A percentile compares a stretch with the other conserved stretches of the same genome.
Conservation (phyloP, 2,888 invertebrate species). For the Amblyteles armatorius region DNA sequence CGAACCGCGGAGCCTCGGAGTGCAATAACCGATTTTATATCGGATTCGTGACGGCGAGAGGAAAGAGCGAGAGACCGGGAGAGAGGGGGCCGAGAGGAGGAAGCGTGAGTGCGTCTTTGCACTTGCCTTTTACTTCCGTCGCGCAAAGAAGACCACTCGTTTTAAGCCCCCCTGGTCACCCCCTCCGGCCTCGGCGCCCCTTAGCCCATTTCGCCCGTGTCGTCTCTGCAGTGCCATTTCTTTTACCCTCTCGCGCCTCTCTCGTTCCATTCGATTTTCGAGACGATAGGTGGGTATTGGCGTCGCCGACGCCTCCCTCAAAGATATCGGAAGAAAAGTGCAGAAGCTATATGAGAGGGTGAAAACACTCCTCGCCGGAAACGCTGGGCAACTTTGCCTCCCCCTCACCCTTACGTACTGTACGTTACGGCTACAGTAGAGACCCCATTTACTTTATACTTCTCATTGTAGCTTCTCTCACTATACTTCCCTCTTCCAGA, state of each 20-base stretch:
- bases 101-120: constrained; percentile 52
- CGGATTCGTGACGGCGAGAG: constrained; percentile 38
- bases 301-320: constrained; percentile 43
- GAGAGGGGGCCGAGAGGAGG: constrained; percentile 5
- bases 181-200: not conserved
- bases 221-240: constrained; percentile 50
- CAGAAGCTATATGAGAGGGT: constrained; percentile 36
- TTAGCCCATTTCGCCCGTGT: constrained; percentile 12
- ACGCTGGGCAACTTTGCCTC: constrained; percentile 42
- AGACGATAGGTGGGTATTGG: constrained; percentile 61
- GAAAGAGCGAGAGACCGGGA: constrained; percentile 48
- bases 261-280: constrained; percentile 66
- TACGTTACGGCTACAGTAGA: constrained; percentile 4
- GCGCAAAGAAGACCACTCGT: constrained; percentile 60
- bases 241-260: constrained; percentile 23
- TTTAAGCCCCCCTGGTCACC: constrained; percentile 31
- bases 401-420: not conserved
- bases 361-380: constrained; percentile 41
- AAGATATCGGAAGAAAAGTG: constrained; percentile 66
- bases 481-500: constrained; percentile 11
- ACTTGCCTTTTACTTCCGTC: constrained; percentile 63
- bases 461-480: constrained; percentile 41
- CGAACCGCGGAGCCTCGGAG: constrained; percentile 10
- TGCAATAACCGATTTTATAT: constrained; percentile 63
- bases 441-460: constrained; percentile 46